phyloP scores from a whole-genome alignment of 2,888 invertebrate genomes.

The Torymus tubicola region DNA sequence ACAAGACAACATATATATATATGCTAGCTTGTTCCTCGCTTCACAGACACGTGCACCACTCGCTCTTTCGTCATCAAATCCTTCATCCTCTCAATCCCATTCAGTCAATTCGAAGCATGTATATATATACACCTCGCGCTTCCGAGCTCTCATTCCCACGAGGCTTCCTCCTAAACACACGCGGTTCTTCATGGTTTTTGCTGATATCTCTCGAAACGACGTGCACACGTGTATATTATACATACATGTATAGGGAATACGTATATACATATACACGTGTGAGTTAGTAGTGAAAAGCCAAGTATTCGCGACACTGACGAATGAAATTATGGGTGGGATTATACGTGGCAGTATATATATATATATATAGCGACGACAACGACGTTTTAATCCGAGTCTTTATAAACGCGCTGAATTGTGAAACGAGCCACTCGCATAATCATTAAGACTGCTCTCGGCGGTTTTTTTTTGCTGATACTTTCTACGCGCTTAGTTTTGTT shows the following conservation, averaged over 20 bases:
- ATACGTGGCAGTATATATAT: too few relatives aligned
- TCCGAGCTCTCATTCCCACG: conserved; percentile 42
- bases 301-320: conserved; percentile 11
- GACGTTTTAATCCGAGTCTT: conserved; percentile 34
- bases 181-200: neutral
- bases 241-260: neutral
- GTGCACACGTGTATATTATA: neutral
- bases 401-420: conserved; percentile 28
- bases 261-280: too few relatives aligned
- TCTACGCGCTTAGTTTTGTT: conserved; percentile 15
- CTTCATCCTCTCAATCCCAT: too few relatives aligned
- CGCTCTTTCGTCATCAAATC: too few relatives aligned
- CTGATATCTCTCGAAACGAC: neutral
- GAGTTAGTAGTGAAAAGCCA: neutral
- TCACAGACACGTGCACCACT: too few relatives aligned
- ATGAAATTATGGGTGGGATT: conserved; percentile 14
- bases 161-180: conserved; percentile 13
- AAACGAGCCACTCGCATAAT: conserved; percentile 41
- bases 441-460: conserved; percentile 12
- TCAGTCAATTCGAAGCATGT: too few relatives aligned
- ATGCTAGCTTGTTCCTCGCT: too few relatives aligned
- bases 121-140: neutral
- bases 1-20: too few relatives aligned
- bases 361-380: too few relatives aligned
- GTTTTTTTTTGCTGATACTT: conserved; percentile 38